Conservation (phyloP, 92 coral and sea anemone species). For the Porites lobata region DNA sequence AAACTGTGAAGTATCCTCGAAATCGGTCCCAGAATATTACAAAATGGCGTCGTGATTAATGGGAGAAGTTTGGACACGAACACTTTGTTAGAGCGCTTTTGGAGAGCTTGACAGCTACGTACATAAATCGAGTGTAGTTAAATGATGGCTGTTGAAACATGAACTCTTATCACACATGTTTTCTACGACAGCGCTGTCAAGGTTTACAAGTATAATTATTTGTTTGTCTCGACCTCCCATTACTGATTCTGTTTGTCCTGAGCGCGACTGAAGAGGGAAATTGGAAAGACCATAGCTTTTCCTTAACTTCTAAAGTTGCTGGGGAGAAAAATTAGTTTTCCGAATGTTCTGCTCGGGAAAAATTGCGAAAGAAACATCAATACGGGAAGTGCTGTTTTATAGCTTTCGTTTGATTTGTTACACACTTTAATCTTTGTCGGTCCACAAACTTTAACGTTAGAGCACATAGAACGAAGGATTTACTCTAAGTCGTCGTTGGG, state of each 20-base stretch:
- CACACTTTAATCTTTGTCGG: neutral
- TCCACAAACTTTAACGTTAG: neutral
- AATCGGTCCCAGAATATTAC: slow-evolving; percentile 7
- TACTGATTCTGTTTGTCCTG: neutral
- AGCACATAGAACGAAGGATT: neutral
- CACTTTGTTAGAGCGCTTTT: slow-evolving; percentile 46
- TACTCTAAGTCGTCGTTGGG: neutral
- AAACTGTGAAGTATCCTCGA: slow-evolving; percentile 39
- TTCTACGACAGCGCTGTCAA: slow-evolving; percentile 53
- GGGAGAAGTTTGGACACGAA: slow-evolving; percentile 13
- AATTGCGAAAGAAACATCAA: neutral
- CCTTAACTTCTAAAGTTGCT: neutral
- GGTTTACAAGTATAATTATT: slow-evolving; percentile 41
- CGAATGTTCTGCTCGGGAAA: neutral
- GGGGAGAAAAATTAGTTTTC: neutral
- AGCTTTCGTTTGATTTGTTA: neutral
- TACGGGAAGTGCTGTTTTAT: neutral
- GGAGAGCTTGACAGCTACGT: slow-evolving; percentile 51
- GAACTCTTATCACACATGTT: slow-evolving; percentile 56
- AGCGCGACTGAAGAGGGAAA: neutral
- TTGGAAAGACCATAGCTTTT: neutral
- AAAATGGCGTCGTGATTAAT: neutral
- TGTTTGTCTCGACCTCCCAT: slow-evolving; percentile 50
- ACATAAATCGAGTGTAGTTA: slow-evolving; percentile 51
- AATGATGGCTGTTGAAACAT: slow-evolving; percentile 51